These are phyloP conservation scores for Whitmania pigra DNA, from an alignment of 1,140 invertebrate species.

Conservation along the genomic window DNA sequence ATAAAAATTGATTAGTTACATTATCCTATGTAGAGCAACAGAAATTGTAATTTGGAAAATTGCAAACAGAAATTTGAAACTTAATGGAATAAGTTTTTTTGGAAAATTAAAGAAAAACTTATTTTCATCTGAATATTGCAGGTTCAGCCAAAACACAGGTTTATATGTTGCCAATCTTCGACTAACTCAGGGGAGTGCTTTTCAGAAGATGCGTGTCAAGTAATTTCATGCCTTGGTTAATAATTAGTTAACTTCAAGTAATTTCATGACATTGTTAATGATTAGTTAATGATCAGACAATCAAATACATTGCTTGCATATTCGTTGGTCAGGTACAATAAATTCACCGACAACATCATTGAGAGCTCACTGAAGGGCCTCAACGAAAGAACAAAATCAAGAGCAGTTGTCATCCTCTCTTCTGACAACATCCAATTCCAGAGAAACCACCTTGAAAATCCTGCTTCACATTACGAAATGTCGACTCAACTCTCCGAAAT, in stretches of 20 bases:
- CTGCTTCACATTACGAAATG: conserved; percentile 76
- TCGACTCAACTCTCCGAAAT: conserved; percentile 87
- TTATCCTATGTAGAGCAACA: not conserved
- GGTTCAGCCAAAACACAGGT: conserved; percentile 73
- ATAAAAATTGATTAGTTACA: not conserved
- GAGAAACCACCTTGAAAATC: conserved; percentile 84
- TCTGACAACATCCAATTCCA: conserved; percentile 71
- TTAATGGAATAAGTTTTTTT: not conserved
- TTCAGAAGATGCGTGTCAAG: conserved; percentile 63
- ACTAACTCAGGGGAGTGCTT: conserved; percentile 66
- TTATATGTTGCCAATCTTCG: conserved; percentile 73
- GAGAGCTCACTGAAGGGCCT: conserved; percentile 66
- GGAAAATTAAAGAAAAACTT: not conserved
- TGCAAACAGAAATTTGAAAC: no score
- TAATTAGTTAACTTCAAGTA: no score
- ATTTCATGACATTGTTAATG: no score
- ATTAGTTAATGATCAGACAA: no score
- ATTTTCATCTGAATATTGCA: conserved; percentile 27
- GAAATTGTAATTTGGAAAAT: not conserved
- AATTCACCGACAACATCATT: conserved; percentile 70
- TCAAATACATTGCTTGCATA: no score
- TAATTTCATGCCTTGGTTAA: not conserved
- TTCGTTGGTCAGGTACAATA: conserved; percentile 57
- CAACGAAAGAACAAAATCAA: conserved; percentile 58
- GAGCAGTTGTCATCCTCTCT: conserved; percentile 75